Evolutionary conservation across 2,888 invertebrate genomes (phyloP).

Genomic region (Copidosoma aretas): DNA sequence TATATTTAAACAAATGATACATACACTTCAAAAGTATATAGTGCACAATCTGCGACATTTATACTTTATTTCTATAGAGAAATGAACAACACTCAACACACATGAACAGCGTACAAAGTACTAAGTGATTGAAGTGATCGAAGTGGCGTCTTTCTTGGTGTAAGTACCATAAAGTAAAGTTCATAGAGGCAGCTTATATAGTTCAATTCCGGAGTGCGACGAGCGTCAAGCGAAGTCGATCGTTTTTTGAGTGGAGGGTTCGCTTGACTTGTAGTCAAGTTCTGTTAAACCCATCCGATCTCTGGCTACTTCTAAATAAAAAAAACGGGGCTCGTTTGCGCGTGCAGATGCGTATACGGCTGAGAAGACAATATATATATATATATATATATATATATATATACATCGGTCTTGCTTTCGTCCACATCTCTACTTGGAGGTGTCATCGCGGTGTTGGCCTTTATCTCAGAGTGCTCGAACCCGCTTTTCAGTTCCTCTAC

Average conservation of each 20-base stretch:
- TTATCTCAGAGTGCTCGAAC: slow-evolving; percentile 21
- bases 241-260: slow-evolving; percentile 48
- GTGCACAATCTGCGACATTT: slow-evolving; percentile 5
- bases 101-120: neutral
- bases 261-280: slow-evolving; percentile 49
- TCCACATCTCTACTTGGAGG: no score
- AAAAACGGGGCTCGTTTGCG: neutral
- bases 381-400: no score
- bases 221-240: no score
- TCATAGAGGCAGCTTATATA: neutral
- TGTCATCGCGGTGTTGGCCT: neutral
- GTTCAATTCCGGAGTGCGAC: no score
- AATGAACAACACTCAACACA: slow-evolving; percentile 21
- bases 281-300: slow-evolving; percentile 26
- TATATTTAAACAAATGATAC: no score
- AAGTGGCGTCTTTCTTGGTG: slow-evolving; percentile 20
- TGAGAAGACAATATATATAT: no score
- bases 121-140: slow-evolving; percentile 28
- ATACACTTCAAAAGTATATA: no score
- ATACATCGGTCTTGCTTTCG: no score
- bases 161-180: no score
- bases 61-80: slow-evolving; percentile 3
- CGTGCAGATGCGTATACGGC: neutral
- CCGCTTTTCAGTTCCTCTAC: neutral
- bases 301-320: neutral